Evolutionary conservation across 1,140 invertebrate species (phyloP).

Genomic region (Eupeodes corollae): DNA sequence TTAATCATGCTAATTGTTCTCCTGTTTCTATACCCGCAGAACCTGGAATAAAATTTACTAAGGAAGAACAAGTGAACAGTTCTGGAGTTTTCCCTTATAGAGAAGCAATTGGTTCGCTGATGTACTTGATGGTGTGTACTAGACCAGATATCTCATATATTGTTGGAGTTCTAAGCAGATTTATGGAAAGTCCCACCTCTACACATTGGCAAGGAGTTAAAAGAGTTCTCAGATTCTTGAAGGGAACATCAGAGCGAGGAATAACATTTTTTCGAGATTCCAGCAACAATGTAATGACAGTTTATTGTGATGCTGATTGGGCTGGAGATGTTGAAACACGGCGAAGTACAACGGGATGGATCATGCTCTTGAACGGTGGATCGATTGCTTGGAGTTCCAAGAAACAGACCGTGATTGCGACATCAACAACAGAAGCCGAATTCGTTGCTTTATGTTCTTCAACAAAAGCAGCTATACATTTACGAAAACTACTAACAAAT

Average conservation of each 20-base stretch:
- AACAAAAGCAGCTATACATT: slow-evolving; percentile 30
- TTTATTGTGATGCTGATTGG: slow-evolving; percentile 36
- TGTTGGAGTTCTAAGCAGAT: too few species aligned
- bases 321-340: slow-evolving; percentile 25
- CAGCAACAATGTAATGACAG: slow-evolving; percentile 2
- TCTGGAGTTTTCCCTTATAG: slow-evolving; percentile 11
- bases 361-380: slow-evolving; percentile 26
- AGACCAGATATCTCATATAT: too few species aligned
- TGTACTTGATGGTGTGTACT: slow-evolving; percentile 29
- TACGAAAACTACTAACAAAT: slow-evolving; percentile 20
- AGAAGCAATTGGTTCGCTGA: slow-evolving; percentile 32
- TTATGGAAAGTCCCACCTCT: slow-evolving; percentile 24
- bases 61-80: background rate
- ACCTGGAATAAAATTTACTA: background rate
- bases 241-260: slow-evolving; percentile 10
- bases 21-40: too few species aligned
- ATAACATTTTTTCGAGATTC: background rate
- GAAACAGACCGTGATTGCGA: slow-evolving; percentile 36
- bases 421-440: slow-evolving; percentile 40
- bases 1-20: too few species aligned
- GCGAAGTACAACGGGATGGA: slow-evolving; percentile 21
- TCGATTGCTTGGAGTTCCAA: slow-evolving; percentile 35
- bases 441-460: slow-evolving; percentile 35
- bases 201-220: slow-evolving; percentile 22
- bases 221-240: slow-evolving; percentile 23